Evolutionary conservation across 2,888 invertebrate genomes (phyloP).

Genomic region (Meliscaeva auricollis): DNA sequence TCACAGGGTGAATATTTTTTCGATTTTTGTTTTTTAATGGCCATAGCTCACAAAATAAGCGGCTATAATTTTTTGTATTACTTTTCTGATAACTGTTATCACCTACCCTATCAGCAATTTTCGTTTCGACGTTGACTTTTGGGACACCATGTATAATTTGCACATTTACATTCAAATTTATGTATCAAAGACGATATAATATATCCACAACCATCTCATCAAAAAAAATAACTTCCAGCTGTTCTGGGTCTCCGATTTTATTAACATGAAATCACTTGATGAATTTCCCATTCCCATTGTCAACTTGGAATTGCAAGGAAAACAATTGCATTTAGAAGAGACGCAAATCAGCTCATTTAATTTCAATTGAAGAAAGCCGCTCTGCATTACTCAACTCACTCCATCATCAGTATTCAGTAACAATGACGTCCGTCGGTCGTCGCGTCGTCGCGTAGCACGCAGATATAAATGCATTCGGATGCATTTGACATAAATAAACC

Average conservation of each 20-base stretch:
- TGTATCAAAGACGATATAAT: no score
- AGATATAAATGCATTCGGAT: slow-evolving; percentile 16
- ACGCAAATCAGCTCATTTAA: slow-evolving; percentile 25
- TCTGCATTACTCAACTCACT: not conserved
- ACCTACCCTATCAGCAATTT: no score
- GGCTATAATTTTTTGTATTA: no score
- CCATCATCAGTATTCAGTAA: not conserved
- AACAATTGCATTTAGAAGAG: slow-evolving; percentile 5
- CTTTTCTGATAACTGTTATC: no score
- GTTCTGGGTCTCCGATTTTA: not conserved
- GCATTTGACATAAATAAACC: slow-evolving; percentile 28
- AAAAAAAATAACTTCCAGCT: no score
- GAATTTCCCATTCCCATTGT: slow-evolving; percentile 17
- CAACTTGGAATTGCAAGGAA: not conserved
- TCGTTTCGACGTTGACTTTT: no score
- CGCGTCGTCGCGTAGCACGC: no score
- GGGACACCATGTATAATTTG: no score
- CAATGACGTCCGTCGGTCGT: not conserved
- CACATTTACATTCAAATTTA: no score
- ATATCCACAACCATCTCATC: not conserved
- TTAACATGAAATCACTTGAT: not conserved
- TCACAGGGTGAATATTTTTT: no score
- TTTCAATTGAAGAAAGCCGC: slow-evolving; percentile 47
- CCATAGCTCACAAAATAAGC: no score
- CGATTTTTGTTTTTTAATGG: no score